Base-by-base conservation (phyloP, 2,888 invertebrate genomes). In the Ormia ochracea region DNA sequence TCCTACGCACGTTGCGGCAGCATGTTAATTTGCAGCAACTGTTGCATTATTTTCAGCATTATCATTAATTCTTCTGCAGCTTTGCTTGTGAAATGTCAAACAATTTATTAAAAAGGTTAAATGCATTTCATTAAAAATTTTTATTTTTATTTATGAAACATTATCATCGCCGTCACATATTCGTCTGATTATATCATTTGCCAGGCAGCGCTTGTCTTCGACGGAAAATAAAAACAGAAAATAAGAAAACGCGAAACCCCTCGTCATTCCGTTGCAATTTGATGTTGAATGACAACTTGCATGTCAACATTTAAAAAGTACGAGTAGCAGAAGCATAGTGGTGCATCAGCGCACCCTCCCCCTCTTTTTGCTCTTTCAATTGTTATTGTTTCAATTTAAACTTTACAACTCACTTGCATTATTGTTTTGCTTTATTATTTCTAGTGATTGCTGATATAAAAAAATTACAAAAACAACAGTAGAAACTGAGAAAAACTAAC, bases 221-320 rank as follows among this genome's bases (percentile, higher is more conserved):
- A 56, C 56, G 68, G 38, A 68, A 74, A 74, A 43, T 41, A 17
- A 56, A 59, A 56, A 70, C 41, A 3, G 12, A 52, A 41, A 45
- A n/a, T 10, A 9, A 54, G 9, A 68, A 74, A 38, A 28, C 14
- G 33, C 9, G 41, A 38, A 59, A 26, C 61, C 38, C 69, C 74
- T 56, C 78, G 75, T 66, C 59, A 74, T 58, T 65, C 58, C 66
- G 52, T 74, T 48, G 63, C 38, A 59, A 52, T 70, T 78, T 79
- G 75, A 70, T 74, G 78, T 81, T 81, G 81, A 78, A 81, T 79
- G 81, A 82, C 81, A 81, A 82, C 70, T 81, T 73, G 75, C 79
- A 82, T 82, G 82, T 81, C 82, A 82, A 82, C 81, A 78, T 79
- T 81, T 63, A 50, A 58, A 80, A 78, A 21, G n/a, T n/a, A n/a